Evolutionary conservation across 2,113 vertebrate genomes (phyloP).

Genomic region (Papio anubis): DNA sequence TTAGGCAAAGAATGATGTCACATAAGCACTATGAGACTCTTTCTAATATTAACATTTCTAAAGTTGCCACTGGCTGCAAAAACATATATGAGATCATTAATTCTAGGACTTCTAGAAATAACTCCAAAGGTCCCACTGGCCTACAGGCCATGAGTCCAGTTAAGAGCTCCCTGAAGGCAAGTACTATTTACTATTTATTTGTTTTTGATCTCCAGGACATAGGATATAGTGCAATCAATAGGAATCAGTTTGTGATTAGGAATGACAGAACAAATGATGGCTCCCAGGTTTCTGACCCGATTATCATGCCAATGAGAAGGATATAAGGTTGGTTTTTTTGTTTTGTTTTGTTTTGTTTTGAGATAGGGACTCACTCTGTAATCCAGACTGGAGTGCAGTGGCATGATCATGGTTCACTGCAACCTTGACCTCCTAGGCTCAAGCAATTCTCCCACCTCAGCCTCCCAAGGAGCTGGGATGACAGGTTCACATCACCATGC

Average conservation of each 20-base stretch:
- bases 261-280: neutral
- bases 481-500: too few relatives aligned
- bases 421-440: too few relatives aligned
- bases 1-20: neutral
- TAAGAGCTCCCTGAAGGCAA: neutral
- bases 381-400: too few relatives aligned
- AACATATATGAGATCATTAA: neutral
- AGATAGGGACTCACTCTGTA: too few relatives aligned
- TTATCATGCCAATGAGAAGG: neutral
- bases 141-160: neutral
- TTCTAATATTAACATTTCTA: neutral
- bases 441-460: too few relatives aligned
- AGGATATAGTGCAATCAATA: neutral
- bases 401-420: too few relatives aligned
- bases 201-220: neutral
- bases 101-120: neutral
- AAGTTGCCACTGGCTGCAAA: neutral
- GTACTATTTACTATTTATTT: neutral
- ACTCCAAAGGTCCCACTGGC: neutral
- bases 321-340: neutral
- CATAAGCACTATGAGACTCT: neutral
- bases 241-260: neutral
- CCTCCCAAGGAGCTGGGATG: too few relatives aligned
- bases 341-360: too few relatives aligned
- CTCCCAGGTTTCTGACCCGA: neutral